Percentiles rank a stretch among this genome's conserved stretches.
These are phyloP conservation scores for Amiota mariae DNA, from an alignment of 2,888 invertebrate genomes.

Conservation along the genomic window DNA sequence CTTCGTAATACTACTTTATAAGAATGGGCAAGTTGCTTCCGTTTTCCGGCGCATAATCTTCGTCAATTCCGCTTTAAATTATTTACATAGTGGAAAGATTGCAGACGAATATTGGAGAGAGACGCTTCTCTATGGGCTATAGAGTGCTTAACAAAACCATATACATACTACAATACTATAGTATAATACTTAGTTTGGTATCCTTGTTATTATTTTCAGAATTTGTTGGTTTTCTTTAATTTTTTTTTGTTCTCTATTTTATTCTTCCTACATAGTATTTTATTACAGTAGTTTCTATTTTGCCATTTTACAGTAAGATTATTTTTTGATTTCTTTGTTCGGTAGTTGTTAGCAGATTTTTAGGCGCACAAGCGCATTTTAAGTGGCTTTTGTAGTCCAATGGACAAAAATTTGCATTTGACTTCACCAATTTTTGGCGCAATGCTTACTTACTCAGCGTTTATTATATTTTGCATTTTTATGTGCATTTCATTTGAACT, in stretches of 20 bases:
- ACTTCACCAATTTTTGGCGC: conserved; percentile 32
- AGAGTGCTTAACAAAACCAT: neutral
- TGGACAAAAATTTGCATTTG: conserved; percentile 27
- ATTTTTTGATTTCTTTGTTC: conserved; percentile 49
- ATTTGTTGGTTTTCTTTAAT: conserved; percentile 47
- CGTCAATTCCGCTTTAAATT: conserved; percentile 62
- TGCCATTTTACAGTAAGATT: conserved; percentile 35
- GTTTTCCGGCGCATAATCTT: conserved; percentile 59
- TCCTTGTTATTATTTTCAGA: conserved; percentile 43
- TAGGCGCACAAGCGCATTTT: conserved; percentile 37
- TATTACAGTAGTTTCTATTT: neutral
- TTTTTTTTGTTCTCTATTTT: conserved; percentile 25
- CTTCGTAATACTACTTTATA: conserved; percentile 16
- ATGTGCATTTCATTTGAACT: conserved; percentile 39
- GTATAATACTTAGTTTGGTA: neutral
- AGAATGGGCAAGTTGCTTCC: conserved; percentile 52
- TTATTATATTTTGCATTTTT: conserved; percentile 27
- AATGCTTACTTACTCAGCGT: conserved; percentile 22
- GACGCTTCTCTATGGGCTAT: neutral
- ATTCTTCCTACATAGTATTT: conserved; percentile 1
- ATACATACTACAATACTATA: conserved; percentile 8
- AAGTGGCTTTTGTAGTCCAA: conserved; percentile 43
- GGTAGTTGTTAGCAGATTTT: conserved; percentile 34
- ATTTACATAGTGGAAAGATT: conserved; percentile 57
- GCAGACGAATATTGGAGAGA: conserved; percentile 47